These are phyloP conservation scores for Eufriesea mexicana DNA, from an alignment of 1,140 invertebrate species.

Conservation along the genomic window DNA sequence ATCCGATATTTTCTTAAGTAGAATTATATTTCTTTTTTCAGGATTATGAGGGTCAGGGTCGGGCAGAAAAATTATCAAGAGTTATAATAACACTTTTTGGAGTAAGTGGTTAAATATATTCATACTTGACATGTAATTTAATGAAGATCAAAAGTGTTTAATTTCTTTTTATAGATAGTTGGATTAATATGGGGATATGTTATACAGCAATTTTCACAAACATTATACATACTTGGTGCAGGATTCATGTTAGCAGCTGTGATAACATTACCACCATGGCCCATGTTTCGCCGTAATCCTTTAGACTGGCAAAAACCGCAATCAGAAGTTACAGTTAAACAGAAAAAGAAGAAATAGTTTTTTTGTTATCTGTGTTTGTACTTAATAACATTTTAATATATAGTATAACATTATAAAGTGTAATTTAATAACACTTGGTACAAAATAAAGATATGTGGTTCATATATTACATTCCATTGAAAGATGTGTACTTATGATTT, in stretches of 20 bases:
- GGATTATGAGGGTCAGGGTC: conserved; percentile 96
- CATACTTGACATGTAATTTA: not conserved
- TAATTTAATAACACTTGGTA: not conserved
- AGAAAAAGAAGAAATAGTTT: conserved; percentile 80
- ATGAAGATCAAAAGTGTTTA: not conserved
- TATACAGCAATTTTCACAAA: conserved; percentile 97
- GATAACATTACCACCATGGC: conserved; percentile 95
- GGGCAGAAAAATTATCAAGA: conserved; percentile 93
- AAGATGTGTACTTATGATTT: not conserved
- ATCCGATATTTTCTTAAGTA: not conserved
- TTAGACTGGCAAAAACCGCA: conserved; percentile 95
- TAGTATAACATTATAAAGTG: conserved; percentile 4
- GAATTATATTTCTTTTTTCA: conserved; percentile 72
- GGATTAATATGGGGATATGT: conserved; percentile 96
- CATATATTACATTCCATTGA: conserved; percentile 15
- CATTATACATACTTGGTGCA: conserved; percentile 95
- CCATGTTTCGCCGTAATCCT: conserved; percentile 93
- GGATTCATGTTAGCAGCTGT: conserved; percentile 93
- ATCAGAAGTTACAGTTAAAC: conserved; percentile 69
- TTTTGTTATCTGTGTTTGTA: conserved; percentile 1
- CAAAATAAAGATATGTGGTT: not conserved
- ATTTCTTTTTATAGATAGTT: conserved; percentile 84
- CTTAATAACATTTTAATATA: conserved; percentile 25
- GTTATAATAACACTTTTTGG: conserved; percentile 95
- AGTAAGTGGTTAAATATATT: conserved; percentile 80